These are phyloP conservation scores for Pollenia griseotomentosa DNA, from an alignment of 2,888 invertebrate genomes.

Conservation along the genomic window DNA sequence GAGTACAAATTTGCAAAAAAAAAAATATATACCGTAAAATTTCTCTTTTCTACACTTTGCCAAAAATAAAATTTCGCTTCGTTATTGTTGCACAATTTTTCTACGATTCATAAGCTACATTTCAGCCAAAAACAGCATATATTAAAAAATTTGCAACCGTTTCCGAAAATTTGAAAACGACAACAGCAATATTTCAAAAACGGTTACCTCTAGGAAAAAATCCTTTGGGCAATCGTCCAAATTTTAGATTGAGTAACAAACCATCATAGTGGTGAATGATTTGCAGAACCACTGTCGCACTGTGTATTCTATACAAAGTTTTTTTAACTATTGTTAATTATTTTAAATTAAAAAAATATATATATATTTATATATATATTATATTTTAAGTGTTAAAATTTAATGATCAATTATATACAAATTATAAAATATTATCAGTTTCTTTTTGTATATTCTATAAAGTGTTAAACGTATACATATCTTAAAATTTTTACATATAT, in stretches of 20 bases:
- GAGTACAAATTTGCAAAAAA: no score
- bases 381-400: conserved; percentile 62
- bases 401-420: conserved; percentile 21
- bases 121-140: no score
- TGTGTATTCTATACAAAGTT: background rate
- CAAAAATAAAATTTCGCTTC: no score
- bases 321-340: conserved; percentile 31
- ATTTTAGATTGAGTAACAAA: background rate
- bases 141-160: no score
- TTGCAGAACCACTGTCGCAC: no score
- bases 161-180: no score
- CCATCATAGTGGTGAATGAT: background rate
- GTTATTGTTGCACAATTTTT: no score
- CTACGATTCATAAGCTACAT: no score
- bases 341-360: conserved; percentile 8
- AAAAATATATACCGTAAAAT: no score
- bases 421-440: conserved; percentile 25
- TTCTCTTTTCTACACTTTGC: no score
- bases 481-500: conserved; percentile 22
- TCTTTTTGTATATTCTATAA: conserved; percentile 36
- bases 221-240: background rate
- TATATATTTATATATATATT: background rate
- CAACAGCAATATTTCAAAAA: no score
- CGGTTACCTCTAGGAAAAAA: no score
- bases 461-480: conserved; percentile 19